These are phyloP conservation scores for Pachycephala philippinensis DNA, from an alignment of 2,113 vertebrate species.

Conservation along the genomic window DNA sequence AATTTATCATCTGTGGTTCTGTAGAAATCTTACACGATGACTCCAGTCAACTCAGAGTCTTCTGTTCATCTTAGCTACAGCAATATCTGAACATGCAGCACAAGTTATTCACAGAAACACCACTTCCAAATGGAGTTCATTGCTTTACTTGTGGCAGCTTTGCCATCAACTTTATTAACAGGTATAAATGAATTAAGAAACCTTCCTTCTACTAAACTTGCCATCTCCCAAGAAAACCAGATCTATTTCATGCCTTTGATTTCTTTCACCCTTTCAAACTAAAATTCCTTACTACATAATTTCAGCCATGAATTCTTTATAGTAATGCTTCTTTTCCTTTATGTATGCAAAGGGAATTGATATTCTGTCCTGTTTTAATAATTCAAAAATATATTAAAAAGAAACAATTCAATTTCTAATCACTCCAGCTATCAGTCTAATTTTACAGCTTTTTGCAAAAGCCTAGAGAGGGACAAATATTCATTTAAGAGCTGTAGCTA, in stretches of 20 bases:
- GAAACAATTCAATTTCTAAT: not conserved
- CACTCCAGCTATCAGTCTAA: not conserved
- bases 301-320: not conserved
- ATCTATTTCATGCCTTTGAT: fast-evolving
- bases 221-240: not conserved
- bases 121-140: not conserved
- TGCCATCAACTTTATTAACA: not conserved
- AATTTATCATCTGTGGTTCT: not conserved
- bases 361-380: not conserved
- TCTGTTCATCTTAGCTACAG: not conserved
- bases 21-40: fast-evolving
- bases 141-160: not conserved
- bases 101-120: not conserved
- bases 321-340: not conserved
- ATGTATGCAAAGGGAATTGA: not conserved
- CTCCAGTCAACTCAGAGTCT: not conserved
- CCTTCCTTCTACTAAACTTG: not conserved
- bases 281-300: not conserved
- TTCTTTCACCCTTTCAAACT: not conserved
- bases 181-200: not conserved
- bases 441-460: not conserved
- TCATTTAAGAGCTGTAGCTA: not conserved
- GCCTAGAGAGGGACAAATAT: not conserved
- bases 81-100: not conserved
- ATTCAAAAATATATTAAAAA: not conserved